Base-by-base conservation (phyloP, 2,113 vertebrate species). In the Seriola aureovittata region DNA sequence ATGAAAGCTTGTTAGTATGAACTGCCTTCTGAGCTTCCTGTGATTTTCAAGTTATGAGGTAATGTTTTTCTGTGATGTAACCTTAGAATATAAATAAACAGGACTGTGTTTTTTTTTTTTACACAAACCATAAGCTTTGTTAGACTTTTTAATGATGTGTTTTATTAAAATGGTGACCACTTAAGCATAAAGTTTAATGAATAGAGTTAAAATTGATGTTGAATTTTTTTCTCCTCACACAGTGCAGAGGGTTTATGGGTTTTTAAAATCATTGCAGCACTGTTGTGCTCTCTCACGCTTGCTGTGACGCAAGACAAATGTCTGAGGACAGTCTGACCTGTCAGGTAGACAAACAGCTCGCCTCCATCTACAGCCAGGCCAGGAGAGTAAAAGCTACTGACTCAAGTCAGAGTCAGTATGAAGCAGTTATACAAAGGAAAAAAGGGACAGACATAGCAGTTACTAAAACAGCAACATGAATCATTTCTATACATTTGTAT, bases 261-360 rank as follows among this genome's bases (percentile, higher is more conserved):
- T 80, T 79, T 58, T 72, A 14, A 75, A 81, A 23, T 16, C 0
- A 14, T 16, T 25, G 55, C 55, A 82, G 72, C 85, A 62, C 66
- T 38, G 55, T 13, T 52, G n/a, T 46, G 68, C 63, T 59, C 71
- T 50, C 54, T 42, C 48, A 36, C 0, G 4, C 73, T 68, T 23
- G 58, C 55, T 63, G 76, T 77, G 58, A 76, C 62, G 75, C 67
- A 67, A 73, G 46, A 75, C 52, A 72, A 84, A 59, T 55, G 66
- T 81, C 71, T 44, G 52, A 75, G 91, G 85, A 74, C 91, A 90
- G 50, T 50, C 67, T 91, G 91, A 92, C 89, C 81, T 85, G 87
- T 85, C 78, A 60, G 58, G 66, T 58, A 54, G 48, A 78, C 48
- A 75, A 75, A 77, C 71, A 72, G 64, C 75, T 52, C 65, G 55